Percentiles rank a stretch among this genome's conserved stretches.
Evolutionary conservation across 2,888 invertebrate genomes (phyloP).

Genomic region (Heliconius charithonia): DNA sequence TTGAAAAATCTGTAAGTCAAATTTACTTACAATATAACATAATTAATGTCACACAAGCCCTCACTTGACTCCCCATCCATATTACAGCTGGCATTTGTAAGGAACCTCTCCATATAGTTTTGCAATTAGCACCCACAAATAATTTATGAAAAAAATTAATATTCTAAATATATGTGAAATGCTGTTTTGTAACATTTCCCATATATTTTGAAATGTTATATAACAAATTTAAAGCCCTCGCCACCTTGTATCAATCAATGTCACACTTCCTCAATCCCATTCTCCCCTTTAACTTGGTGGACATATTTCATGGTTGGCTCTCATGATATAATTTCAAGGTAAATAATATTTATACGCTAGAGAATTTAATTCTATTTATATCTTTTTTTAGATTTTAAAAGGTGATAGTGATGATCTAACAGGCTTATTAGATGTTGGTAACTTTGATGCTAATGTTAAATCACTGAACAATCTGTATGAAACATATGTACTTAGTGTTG

Average conservation of each 20-base stretch:
- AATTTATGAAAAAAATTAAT: not conserved
- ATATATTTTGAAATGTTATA: too few species aligned
- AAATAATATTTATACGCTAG: not conserved
- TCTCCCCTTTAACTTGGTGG: not conserved
- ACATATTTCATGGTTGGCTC: too few species aligned
- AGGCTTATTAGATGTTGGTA: constrained; percentile 89
- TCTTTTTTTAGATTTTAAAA: constrained; percentile 84
- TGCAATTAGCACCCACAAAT: not conserved
- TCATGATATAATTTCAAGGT: too few species aligned
- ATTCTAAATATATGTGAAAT: too few species aligned
- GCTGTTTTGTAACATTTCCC: too few species aligned
- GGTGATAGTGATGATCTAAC: constrained; percentile 88
- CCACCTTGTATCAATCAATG: not conserved
- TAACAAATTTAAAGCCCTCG: too few species aligned
- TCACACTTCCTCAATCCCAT: not conserved
- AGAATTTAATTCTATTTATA: not conserved
- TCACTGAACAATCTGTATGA: constrained; percentile 94
- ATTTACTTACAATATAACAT: not conserved
- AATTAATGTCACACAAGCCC: too few species aligned
- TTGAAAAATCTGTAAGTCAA: constrained; percentile 85
- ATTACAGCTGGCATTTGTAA: too few species aligned
- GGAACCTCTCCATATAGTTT: not conserved
- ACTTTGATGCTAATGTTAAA: constrained; percentile 94
- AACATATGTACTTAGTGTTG: constrained; percentile 93
- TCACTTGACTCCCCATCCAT: too few species aligned